Evolutionary conservation across 2,113 vertebrate genomes (phyloP), one percentile per base, ranked within the genome.

Genomic region (Ictalurus furcatus): DNA sequence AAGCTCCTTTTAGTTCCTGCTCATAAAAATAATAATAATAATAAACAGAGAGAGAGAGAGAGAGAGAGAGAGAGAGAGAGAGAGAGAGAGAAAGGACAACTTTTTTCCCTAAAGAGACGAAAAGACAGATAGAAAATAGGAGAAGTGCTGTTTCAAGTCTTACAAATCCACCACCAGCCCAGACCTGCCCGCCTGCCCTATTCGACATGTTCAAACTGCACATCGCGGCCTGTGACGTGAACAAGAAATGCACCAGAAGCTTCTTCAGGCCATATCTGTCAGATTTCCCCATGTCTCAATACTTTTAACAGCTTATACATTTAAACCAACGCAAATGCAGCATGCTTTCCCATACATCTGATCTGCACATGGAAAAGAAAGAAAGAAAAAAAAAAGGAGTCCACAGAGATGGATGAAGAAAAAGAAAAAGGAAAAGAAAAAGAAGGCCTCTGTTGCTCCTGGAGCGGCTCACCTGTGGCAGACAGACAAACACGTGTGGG

Each of bases 201-300:
- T 13, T 85, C 21, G 17, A 84, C 86, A 71, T 59, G 84, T 88
- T 84, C 56, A 80, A 88, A 91, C 84, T 80, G 61, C 82, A 63
- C 84, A 88, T 85, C 81, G 4, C 48, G 3, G 82, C n/a, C 21
- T 80, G 88, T 52, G 30, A 73, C 79, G 65, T 74, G 52, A 73
- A 17, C 48, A 28, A 17, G 34, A 61, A 91, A 76, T 89, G 73
- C 65, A 16, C 67, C 87, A 19, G n/a, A 80, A 89, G 86, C 52
- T 34, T 83, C 67, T 67, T 79, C 3, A 37, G 23, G 61, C 23
- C 40, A 16, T 21, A 21, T 30, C 19, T n/a, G 14, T 54, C 73
- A 79, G 21, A 82, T 17, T 59, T 21, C 30, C 19, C 6, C n/a
- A 44, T 44, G 58, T 61, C 56, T 37, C 37, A 69, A 56, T 40